Conservation (phyloP, 2,797 vertebrate genomes). For the Parotocinclus haroldoi region DNA sequence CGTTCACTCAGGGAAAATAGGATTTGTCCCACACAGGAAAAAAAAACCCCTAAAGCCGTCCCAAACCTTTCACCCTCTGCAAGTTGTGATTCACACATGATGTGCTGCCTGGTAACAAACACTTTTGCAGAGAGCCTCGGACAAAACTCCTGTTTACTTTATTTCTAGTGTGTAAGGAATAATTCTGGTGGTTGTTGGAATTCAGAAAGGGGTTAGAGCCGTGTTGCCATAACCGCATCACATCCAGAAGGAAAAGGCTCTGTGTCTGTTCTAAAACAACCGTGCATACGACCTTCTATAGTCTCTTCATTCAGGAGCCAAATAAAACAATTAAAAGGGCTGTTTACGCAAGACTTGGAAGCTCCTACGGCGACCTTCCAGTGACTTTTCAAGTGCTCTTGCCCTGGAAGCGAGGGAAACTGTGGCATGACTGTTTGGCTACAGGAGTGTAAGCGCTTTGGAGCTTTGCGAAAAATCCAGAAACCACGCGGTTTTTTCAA, state of each 20-base stretch:
- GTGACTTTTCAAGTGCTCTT: constrained; percentile 53
- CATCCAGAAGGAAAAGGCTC: constrained; percentile 8
- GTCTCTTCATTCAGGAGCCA: constrained; percentile 38
- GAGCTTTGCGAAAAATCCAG: constrained; percentile 10
- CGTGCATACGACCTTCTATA: constrained; percentile 33
- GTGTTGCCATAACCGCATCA: constrained; percentile 21
- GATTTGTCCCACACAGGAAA: no score
- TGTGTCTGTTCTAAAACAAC: constrained; percentile 21
- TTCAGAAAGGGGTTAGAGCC: constrained; percentile 13
- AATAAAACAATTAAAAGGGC: constrained; percentile 54
- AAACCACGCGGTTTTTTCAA: constrained; percentile 6
- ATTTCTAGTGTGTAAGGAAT: constrained; percentile 15
- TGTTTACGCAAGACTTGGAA: constrained; percentile 54
- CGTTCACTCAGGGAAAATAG: no score
- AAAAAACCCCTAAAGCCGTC: constrained; percentile 20
- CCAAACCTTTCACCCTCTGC: constrained; percentile 18
- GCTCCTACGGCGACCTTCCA: constrained; percentile 50
- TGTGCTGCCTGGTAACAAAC: constrained; percentile 13
- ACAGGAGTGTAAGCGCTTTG: constrained; percentile 41
- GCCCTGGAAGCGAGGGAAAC: constrained; percentile 55
- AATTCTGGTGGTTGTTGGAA: constrained; percentile 20
- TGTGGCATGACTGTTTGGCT: constrained; percentile 49
- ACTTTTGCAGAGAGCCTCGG: background rate
- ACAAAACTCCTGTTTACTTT: constrained; percentile 6
- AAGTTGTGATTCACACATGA: constrained; percentile 7